Percentiles rank a stretch among this genome's conserved stretches.
Evolutionary conservation across 2,888 invertebrate genomes (phyloP).

Genomic region (Caenorhabditis macrosperma): DNA sequence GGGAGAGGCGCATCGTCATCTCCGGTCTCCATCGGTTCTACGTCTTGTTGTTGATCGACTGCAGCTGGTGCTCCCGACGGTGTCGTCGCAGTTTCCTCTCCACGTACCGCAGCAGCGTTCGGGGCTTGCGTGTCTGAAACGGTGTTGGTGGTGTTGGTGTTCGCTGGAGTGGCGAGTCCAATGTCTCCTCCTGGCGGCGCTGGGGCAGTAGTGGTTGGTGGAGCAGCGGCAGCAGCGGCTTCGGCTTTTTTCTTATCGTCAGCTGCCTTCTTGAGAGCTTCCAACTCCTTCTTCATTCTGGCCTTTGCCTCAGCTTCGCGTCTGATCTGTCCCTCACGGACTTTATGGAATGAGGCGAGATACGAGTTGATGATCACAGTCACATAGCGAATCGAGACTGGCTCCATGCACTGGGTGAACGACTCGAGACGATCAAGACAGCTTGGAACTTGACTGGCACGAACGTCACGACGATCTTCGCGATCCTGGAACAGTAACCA

Average conservation of each 20-base stretch:
- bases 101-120: conserved; percentile 15
- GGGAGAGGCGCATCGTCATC: conserved; percentile 53
- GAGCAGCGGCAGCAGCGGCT: conserved; percentile 2
- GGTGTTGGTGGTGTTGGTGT: conserved; percentile 48
- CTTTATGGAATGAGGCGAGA: conserved; percentile 23
- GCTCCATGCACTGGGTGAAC: conserved; percentile 59
- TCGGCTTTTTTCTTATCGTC: conserved; percentile 44
- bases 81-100: conserved; percentile 48
- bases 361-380: conserved; percentile 54
- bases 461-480: conserved; percentile 38
- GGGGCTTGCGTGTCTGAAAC: conserved; percentile 48
- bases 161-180: conserved; percentile 32
- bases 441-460: conserved; percentile 48
- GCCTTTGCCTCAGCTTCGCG: conserved; percentile 47
- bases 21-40: conserved; percentile 46
- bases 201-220: conserved; percentile 2
- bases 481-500: conserved; percentile 33
- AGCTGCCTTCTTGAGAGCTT: conserved; percentile 23
- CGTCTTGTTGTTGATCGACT: background rate
- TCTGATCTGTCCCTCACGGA: conserved; percentile 22
- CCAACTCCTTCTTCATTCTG: conserved; percentile 46
- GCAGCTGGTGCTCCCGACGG: conserved; percentile 4
- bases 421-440: conserved; percentile 68
- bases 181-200: conserved; percentile 26
- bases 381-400: conserved; percentile 64